These are phyloP conservation scores for Sebastes fasciatus DNA, from an alignment of 2,113 vertebrate species.

Conservation along the genomic window DNA sequence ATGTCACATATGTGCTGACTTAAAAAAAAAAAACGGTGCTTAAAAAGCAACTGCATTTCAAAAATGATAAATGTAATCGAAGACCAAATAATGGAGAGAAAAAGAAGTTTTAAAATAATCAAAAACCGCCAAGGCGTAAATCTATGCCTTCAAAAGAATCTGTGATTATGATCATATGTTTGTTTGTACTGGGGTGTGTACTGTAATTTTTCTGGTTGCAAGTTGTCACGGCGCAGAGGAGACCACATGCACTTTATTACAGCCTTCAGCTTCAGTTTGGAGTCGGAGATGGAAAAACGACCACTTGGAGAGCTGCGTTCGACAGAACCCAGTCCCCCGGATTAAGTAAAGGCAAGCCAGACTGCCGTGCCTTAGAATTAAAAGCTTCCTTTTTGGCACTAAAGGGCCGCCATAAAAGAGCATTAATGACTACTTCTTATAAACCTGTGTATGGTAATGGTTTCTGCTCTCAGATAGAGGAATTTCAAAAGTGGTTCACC, in stretches of 20 bases:
- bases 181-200: slow-evolving; percentile 50
- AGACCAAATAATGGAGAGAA: slow-evolving; percentile 28
- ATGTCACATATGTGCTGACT: slow-evolving; percentile 87
- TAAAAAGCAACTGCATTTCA: slow-evolving; percentile 40
- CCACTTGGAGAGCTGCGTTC: slow-evolving; percentile 66
- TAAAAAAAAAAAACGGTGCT: slow-evolving; percentile 54
- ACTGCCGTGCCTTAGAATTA: slow-evolving; percentile 72
- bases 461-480: slow-evolving; percentile 80
- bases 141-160: not conserved
- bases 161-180: slow-evolving; percentile 43
- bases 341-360: slow-evolving; percentile 68
- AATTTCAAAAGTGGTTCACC: slow-evolving; percentile 84
- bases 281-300: slow-evolving; percentile 58
- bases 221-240: slow-evolving; percentile 37
- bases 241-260: slow-evolving; percentile 57
- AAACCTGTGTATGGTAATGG: slow-evolving; percentile 84
- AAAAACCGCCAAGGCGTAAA: not conserved
- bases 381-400: slow-evolving; percentile 83
- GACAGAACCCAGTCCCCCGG: slow-evolving; percentile 64
- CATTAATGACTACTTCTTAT: slow-evolving; percentile 84
- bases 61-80: slow-evolving; percentile 53
- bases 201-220: slow-evolving; percentile 24
- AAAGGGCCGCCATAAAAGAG: slow-evolving; percentile 80
- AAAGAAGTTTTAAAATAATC: slow-evolving; percentile 33
- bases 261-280: slow-evolving; percentile 39